Percentiles rank a stretch among this genome's conserved stretches.
phyloP scores from a whole-genome alignment of 1,140 invertebrate genomes.

The Dreissena polymorpha region DNA sequence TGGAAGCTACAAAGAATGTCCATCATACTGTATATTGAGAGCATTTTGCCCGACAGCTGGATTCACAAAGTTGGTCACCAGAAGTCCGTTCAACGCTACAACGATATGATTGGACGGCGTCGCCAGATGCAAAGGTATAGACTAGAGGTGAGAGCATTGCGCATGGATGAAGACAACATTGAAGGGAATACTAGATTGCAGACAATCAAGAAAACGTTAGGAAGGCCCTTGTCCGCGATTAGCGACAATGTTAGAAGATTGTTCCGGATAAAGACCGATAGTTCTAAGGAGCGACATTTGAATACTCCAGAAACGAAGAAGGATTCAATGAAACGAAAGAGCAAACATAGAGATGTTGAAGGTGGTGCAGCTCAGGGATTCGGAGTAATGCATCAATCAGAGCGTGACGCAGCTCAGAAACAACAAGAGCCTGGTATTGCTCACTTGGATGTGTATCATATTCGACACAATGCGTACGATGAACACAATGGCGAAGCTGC shows the following conservation, averaged over 20 bases:
- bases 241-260: constrained; percentile 19
- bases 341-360: not conserved
- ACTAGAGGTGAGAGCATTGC: constrained; percentile 48
- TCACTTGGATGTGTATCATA: no score
- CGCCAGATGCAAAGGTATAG: constrained; percentile 48
- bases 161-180: constrained; percentile 15
- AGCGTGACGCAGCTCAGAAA: no score
- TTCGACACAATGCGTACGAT: no score
- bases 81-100: constrained; percentile 39
- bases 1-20: constrained; percentile 59
- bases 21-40: constrained; percentile 67
- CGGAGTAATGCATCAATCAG: no score
- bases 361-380: no score
- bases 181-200: not conserved
- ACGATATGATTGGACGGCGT: constrained; percentile 29
- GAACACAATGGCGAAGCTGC: no score
- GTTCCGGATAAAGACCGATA: constrained; percentile 5
- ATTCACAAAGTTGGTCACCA: constrained; percentile 32
- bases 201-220: not conserved
- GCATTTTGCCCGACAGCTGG: constrained; percentile 47
- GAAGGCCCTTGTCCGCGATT: constrained; percentile 20
- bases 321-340: not conserved
- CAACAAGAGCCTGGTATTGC: no score
- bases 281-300: not conserved
- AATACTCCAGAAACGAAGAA: not conserved